These are phyloP conservation scores for Pseudoips prasinana DNA, from an alignment of 2,888 invertebrate species.

Conservation along the genomic window DNA sequence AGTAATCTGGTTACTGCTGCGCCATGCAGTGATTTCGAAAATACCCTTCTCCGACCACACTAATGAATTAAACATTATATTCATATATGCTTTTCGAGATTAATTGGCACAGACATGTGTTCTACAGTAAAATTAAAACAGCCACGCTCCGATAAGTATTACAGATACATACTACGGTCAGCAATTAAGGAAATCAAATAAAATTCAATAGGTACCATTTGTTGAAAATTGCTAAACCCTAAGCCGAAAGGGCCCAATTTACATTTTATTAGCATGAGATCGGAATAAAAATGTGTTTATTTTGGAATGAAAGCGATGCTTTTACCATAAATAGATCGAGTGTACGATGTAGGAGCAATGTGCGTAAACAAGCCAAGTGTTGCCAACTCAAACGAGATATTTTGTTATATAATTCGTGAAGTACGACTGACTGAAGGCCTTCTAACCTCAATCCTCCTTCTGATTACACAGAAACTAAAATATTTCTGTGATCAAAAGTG, in stretches of 20 bases:
- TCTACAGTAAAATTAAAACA: slow-evolving; percentile 31
- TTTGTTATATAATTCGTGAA: no score
- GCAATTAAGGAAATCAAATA: slow-evolving; percentile 69
- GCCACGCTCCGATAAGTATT: slow-evolving; percentile 36
- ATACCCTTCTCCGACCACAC: slow-evolving; percentile 5
- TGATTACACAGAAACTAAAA: no score
- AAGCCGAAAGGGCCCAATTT: slow-evolving; percentile 72
- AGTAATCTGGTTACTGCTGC: not conserved
- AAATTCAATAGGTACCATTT: slow-evolving; percentile 74
- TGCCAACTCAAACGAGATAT: slow-evolving; percentile 48
- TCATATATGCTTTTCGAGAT: slow-evolving; percentile 19
- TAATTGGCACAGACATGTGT: slow-evolving; percentile 29
- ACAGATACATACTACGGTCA: slow-evolving; percentile 42
- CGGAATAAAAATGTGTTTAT: slow-evolving; percentile 78
- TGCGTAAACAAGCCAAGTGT: slow-evolving; percentile 43
- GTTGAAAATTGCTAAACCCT: slow-evolving; percentile 71
- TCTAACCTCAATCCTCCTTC: no score
- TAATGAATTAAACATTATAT: slow-evolving; percentile 22
- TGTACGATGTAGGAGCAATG: slow-evolving; percentile 56
- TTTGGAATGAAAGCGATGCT: slow-evolving; percentile 63
- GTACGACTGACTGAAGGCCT: no score
- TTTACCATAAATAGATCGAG: slow-evolving; percentile 60
- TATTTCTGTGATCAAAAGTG: no score
- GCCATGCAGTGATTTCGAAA: slow-evolving; percentile 4
- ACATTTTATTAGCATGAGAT: slow-evolving; percentile 76